Evolutionary conservation across 2,797 vertebrate species (phyloP), one percentile per base, ranked within the genome.

Genomic region (Paguma larvata): DNA sequence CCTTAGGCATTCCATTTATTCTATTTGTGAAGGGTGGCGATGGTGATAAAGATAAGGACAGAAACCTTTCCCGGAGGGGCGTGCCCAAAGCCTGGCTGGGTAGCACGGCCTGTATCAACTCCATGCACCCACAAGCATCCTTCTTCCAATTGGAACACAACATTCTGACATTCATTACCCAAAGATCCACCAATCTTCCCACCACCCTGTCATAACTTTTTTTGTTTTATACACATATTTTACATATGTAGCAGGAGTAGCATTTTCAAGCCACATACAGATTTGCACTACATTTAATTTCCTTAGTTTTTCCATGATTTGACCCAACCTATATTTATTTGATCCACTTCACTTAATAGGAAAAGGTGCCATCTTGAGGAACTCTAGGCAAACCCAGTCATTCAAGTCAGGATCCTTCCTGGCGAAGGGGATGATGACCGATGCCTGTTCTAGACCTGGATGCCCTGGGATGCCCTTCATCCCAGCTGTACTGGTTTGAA

Each of bases 251-350:
- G 34, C 73, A 95, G 41, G n/a, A 59, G 30, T 18, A 73, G 73
- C 3, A 67, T 85, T 59, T 96, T 85, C 27, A 93, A 93, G 48
- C 14, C n/a, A 75, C 16, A 18, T 62, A 32, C 30, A 79, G n/a
- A 95, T 41, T n/a, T 30, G 46, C 34, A 59, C 2, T 89, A 18
- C 25, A 51, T 85, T 67, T 89, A 79, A 91, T 84, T 70, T 78
- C 25, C 68, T 95, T 56, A 86, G 48, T 46, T 91, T 91, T 87
- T 83, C 70, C 59, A 53, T 73, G 44, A 78, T 34, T 89, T 46
- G 84, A 72, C 53, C 11, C 87, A 87, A 87, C 19, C 34, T 94
- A 18, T 63, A 63, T 59, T 93, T 82, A 73, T 16, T 27, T 8
- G 32, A 79, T 38, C 70, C 32, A 65, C 78, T 90, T 79, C 21